A percentile compares a stretch with the other conserved stretches of the same genome.
These are phyloP conservation scores for Nyctereutes procyonoides DNA, from an alignment of 2,113 vertebrate species.

Conservation along the genomic window DNA sequence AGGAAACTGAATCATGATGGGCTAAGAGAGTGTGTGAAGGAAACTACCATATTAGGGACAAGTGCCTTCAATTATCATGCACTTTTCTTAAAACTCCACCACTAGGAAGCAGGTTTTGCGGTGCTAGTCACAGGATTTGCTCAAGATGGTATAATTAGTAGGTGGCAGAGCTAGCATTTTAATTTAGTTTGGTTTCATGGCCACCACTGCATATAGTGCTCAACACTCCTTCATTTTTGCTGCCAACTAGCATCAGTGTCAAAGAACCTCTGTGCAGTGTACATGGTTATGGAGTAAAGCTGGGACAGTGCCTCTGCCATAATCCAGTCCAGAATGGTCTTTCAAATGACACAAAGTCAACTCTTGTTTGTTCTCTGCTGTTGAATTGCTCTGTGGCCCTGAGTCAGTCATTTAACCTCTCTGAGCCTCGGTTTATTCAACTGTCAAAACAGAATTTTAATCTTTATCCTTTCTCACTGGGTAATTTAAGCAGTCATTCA, in stretches of 20 bases:
- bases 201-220: neutral
- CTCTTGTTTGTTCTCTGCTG: neutral
- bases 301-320: neutral
- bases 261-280: neutral
- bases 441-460: constrained; percentile 13
- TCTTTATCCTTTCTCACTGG: neutral
- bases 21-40: neutral
- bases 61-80: neutral
- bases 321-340: neutral
- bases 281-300: neutral
- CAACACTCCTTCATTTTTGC: neutral
- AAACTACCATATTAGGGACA: neutral
- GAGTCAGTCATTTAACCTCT: neutral
- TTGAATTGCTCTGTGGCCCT: neutral
- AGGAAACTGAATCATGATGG: neutral
- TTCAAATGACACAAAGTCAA: neutral
- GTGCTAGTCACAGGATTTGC: neutral
- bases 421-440: neutral
- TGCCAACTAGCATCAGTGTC: no score
- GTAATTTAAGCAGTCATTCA: constrained; percentile 51
- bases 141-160: neutral
- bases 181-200: neutral
- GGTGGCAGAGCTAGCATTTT: neutral
- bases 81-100: neutral
- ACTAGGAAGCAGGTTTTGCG: neutral